Conservation (phyloP, 2,888 invertebrate species). For the Ptychoptera albimana region DNA sequence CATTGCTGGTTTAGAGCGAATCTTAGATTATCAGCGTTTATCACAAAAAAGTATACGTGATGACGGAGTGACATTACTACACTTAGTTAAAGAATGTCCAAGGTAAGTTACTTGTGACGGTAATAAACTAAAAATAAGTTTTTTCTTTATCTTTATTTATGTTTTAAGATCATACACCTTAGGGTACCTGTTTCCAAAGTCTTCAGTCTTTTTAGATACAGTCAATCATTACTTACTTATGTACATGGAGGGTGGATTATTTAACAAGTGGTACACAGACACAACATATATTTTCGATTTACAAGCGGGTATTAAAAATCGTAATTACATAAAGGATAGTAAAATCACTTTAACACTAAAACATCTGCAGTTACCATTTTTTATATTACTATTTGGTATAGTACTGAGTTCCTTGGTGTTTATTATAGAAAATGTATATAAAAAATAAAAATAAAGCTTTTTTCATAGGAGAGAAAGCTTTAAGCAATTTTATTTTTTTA, state of each 20-base stretch:
- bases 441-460: too few relatives aligned
- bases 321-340: slow-evolving; percentile 2
- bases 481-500: too few relatives aligned
- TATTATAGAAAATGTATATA: slow-evolving; percentile 1
- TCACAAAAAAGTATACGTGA: slow-evolving; percentile 5
- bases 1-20: slow-evolving; percentile 3
- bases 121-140: background rate
- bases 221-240: slow-evolving; percentile 10
- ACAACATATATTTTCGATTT: slow-evolving; percentile 6
- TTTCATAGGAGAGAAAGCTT: too few relatives aligned
- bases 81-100: slow-evolving; percentile 11
- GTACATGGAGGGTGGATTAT: slow-evolving; percentile 10
- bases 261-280: slow-evolving; percentile 12
- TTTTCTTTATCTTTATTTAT: background rate
- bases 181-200: slow-evolving; percentile 11
- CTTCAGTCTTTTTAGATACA: slow-evolving; percentile 11
- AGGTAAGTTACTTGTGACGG: slow-evolving; percentile 7
- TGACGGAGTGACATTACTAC: slow-evolving; percentile 9
- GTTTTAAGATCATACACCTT: slow-evolving; percentile 9
- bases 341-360: slow-evolving; percentile 8
- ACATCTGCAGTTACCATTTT: slow-evolving; percentile 11
- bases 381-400: slow-evolving; percentile 6
- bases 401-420: slow-evolving; percentile 4
- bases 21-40: background rate
- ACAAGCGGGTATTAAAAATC: slow-evolving; percentile 7